Evolutionary conservation across 2,797 vertebrate genomes (phyloP), one percentile per base, ranked within the genome.

Genomic region (Echeneis naucrates): DNA sequence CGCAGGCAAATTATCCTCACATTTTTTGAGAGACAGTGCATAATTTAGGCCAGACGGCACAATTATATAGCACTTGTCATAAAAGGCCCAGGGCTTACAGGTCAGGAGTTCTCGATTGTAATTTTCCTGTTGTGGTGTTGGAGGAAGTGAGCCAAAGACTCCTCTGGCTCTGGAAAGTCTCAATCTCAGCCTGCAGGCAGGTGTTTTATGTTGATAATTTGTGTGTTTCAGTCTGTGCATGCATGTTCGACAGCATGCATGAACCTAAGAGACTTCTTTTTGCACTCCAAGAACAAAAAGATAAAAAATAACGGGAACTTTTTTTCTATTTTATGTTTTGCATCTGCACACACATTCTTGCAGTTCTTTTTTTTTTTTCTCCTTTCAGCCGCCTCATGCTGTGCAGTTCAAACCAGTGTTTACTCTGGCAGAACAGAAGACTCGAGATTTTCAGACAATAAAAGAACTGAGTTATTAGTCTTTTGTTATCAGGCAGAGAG

Each of bases 1-100:
- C 72, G 57, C 57, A 87, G 75, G 87, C 61, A 87, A 89, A 92
- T 88, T 85, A 80, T 70, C 42, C 8, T 72, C 54, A 57, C 26
- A 66, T 81, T 85, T 85, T 82, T 78, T 60, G 66, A 72, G 76
- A 89, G 80, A 88, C 58, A 62, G 53, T 70, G 67, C 86, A 83
- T 83, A 90, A 88, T 86, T 79, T 56, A 59, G 77, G 81, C 78
- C 85, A 91, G 86, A 88, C 81, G 4, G 65, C 30, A 71, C 70
- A 82, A 87, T 88, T 89, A 85, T 75, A 76, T 23, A 68, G 75
- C 77, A 80, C 67, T 83, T 33, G 64, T 88, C 59, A 78, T 85
- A 82, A 90, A 85, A 82, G 70, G 68, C 33, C 8, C 44, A 23
- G 58, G 61, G 55, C 53, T 84, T 44, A 72, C 52, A 56, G 84